phyloP scores from a whole-genome alignment of 2,113 vertebrate species.

The Solenodon paradoxus region DNA sequence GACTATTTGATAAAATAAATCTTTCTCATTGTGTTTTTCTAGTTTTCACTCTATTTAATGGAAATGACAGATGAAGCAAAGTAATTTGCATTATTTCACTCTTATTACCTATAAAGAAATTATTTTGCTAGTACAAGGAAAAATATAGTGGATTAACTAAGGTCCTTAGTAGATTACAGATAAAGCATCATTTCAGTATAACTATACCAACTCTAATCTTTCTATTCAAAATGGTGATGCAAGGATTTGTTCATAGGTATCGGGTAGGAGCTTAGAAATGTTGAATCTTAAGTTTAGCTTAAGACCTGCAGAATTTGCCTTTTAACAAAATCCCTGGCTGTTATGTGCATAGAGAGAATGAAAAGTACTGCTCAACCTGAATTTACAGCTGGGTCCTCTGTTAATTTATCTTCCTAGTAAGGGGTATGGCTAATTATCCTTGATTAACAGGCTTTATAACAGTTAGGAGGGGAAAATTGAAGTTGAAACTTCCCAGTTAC shows the following conservation, averaged over 20 bases:
- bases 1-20: neutral
- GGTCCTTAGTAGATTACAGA: neutral
- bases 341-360: neutral
- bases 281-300: neutral
- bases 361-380: neutral
- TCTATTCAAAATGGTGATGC: neutral
- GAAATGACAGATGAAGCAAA: neutral
- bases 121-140: neutral
- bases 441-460: neutral
- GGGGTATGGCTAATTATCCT: slow-evolving; percentile 24
- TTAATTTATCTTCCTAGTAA: neutral
- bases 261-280: neutral
- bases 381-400: neutral
- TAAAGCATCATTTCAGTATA: neutral
- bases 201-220: neutral
- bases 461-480: neutral
- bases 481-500: slow-evolving; percentile 1
- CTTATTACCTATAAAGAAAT: neutral
- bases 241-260: neutral
- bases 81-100: neutral
- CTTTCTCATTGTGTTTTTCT: neutral
- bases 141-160: neutral
- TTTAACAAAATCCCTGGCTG: neutral
- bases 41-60: neutral
- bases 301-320: neutral